Conservation (phyloP, 2,113 vertebrate species). For the Tachuris rubrigastra region DNA sequence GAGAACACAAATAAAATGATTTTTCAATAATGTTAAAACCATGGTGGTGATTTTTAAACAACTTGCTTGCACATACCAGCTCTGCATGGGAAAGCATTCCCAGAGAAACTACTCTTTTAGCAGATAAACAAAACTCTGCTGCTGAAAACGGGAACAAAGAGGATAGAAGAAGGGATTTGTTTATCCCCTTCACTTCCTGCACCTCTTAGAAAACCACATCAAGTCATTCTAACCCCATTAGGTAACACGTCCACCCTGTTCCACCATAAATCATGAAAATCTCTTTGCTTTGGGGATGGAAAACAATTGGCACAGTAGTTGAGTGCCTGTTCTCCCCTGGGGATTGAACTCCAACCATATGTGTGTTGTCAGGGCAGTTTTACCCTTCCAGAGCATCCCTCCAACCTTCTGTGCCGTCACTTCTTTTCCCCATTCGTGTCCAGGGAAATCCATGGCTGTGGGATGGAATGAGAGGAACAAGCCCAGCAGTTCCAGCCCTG, state of each 20-base stretch:
- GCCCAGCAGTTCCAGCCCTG: not conserved
- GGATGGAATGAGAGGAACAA: not conserved
- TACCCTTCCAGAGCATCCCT: not conserved
- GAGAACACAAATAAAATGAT: not conserved
- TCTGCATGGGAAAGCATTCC: not conserved
- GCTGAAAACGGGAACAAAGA: not conserved
- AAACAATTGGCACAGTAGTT: not conserved
- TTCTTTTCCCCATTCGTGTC: not conserved
- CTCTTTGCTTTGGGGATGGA: not conserved
- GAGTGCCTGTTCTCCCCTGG: not conserved
- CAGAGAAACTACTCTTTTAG: not conserved
- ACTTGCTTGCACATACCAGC: not conserved
- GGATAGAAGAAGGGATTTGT: not conserved
- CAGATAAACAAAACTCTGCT: not conserved
- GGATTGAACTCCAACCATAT: not conserved
- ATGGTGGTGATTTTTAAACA: not conserved
- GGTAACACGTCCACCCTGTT: not conserved
- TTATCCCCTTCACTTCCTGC: not conserved
- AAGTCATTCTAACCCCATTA: slow-evolving; percentile 11
- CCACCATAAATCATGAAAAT: slow-evolving; percentile 27
- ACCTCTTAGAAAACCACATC: not conserved
- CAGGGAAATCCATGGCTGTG: not conserved
- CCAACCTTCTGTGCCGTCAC: not conserved
- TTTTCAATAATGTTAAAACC: not conserved
- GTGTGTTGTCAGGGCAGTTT: not conserved